Conservation (phyloP, 2,113 vertebrate genomes). For the Pterocles orientalis region DNA sequence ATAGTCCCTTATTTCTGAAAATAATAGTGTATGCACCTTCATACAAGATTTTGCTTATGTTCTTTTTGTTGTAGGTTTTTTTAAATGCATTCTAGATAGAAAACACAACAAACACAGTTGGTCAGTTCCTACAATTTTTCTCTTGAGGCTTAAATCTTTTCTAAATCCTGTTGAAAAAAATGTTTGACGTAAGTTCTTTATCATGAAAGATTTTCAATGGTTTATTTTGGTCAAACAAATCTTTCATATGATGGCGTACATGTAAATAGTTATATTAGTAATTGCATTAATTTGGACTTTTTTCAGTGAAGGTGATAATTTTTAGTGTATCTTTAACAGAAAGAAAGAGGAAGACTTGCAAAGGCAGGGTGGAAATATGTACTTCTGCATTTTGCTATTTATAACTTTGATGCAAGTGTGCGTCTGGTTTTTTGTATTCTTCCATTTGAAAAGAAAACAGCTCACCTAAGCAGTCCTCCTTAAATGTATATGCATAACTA, state of each 20-base stretch:
- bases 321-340: not conserved
- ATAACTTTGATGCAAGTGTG: not conserved
- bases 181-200: not conserved
- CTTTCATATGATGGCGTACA: not conserved
- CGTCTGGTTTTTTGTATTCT: not conserved
- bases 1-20: not conserved
- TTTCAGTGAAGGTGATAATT: not conserved
- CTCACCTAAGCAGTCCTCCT: not conserved
- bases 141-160: not conserved
- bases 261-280: not conserved
- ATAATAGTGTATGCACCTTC: not conserved
- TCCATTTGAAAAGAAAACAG: not conserved
- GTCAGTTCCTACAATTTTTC: not conserved
- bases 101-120: not conserved
- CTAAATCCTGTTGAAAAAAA: not conserved
- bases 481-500: not conserved
- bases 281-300: not conserved
- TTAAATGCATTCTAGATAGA: not conserved
- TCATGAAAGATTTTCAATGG: not conserved
- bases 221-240: not conserved
- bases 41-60: not conserved
- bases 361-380: not conserved
- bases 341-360: not conserved
- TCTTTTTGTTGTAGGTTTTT: not conserved
- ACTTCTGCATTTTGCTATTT: not conserved